These are phyloP conservation scores for Hippocampus barbouri DNA, from an alignment of 2,113 vertebrate genomes.

Conservation along the genomic window DNA sequence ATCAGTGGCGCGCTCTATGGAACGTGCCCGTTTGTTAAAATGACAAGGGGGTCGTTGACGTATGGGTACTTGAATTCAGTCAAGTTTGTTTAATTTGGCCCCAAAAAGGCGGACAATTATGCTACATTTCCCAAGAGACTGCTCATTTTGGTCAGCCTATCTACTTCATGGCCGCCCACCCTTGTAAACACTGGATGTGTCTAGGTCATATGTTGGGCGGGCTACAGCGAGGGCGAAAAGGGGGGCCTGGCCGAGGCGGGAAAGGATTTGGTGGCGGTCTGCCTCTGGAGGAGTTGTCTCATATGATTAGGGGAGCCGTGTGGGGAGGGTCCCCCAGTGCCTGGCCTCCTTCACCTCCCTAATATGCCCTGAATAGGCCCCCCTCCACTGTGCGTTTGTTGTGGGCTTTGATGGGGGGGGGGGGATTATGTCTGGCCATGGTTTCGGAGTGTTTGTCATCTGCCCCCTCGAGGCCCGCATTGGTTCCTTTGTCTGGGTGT, in stretches of 20 bases:
- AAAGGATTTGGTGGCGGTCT: constrained; percentile 28
- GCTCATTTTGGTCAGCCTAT: constrained; percentile 64
- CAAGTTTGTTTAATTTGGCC: constrained; percentile 66
- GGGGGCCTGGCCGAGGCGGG: constrained; percentile 19
- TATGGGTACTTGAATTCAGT: constrained; percentile 40
- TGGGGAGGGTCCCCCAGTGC: constrained; percentile 63
- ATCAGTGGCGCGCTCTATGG: constrained; percentile 53
- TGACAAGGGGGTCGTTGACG: constrained; percentile 6
- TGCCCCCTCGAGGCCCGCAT: constrained; percentile 64
- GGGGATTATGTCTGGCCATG: constrained; percentile 61
- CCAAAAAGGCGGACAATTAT: constrained; percentile 69
- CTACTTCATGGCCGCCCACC: constrained; percentile 48
- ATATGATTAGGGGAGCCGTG: constrained; percentile 62
- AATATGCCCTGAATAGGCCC: constrained; percentile 70
- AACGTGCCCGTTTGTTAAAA: constrained; percentile 63
- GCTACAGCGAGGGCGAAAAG: not conserved
- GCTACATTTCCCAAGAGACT: constrained; percentile 56
- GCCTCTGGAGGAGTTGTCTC: constrained; percentile 57
- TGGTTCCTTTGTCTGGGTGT: constrained; percentile 63
- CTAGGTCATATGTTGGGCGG: constrained; percentile 53
- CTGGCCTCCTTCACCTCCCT: constrained; percentile 68
- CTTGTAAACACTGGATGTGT: constrained; percentile 63
- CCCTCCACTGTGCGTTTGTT: constrained; percentile 55
- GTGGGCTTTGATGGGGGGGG: constrained; percentile 35
- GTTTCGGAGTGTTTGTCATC: constrained; percentile 70